These are phyloP conservation scores for Neogale vison DNA, from an alignment of 2,113 vertebrate genomes.

Conservation along the genomic window DNA sequence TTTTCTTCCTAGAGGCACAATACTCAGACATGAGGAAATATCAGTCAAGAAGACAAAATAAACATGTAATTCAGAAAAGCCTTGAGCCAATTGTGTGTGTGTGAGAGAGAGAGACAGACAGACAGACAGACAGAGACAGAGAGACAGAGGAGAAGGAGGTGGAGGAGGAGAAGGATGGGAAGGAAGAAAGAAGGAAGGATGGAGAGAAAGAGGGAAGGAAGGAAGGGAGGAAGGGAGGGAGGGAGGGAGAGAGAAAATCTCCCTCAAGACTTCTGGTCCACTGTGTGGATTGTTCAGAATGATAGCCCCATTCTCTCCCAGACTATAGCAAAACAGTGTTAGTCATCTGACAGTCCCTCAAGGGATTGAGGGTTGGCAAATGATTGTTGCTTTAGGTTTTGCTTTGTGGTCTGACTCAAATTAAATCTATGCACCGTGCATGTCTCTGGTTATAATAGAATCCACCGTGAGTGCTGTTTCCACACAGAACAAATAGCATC, in stretches of 20 bases:
- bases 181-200: accelerated
- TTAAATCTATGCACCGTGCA: neutral
- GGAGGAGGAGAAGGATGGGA: accelerated
- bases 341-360: neutral
- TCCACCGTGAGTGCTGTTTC: neutral
- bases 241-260: neutral
- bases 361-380: neutral
- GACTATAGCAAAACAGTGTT: neutral
- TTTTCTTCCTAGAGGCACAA: constrained; percentile 89
- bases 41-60: constrained; percentile 89
- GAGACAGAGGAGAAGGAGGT: accelerated
- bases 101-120: accelerated
- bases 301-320: neutral
- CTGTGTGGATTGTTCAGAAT: neutral
- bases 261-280: neutral
- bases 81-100: constrained; percentile 75
- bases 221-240: accelerated
- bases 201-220: no score
- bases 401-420: constrained; percentile 13
- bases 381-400: neutral
- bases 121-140: accelerated
- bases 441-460: neutral
- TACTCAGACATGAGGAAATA: constrained; percentile 86
- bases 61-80: constrained; percentile 83
- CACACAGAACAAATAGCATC: neutral